Conservation (phyloP, 2,888 invertebrate genomes). For the Pristionchus exspectatus region DNA sequence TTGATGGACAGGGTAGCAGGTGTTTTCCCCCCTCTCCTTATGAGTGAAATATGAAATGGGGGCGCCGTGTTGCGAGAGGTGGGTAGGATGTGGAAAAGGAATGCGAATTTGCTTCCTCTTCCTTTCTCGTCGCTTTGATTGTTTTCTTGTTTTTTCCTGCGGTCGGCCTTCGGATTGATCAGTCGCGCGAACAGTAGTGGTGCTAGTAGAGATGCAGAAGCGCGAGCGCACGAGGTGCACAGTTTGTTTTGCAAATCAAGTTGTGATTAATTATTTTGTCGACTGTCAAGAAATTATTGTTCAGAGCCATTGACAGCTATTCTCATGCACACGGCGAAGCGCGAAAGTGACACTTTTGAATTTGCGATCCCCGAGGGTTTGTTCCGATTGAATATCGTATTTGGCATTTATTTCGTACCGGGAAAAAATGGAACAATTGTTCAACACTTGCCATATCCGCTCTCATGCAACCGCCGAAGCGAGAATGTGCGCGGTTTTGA, state of each 20-base stretch:
- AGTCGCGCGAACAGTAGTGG: not conserved
- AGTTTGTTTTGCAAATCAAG: no score
- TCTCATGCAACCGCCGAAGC: no score
- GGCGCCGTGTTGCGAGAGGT: not conserved
- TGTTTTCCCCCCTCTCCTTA: not conserved
- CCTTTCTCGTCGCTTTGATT: not conserved
- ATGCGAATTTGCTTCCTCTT: no score
- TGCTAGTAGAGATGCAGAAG: not conserved
- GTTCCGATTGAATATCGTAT: not conserved
- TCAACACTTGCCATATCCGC: no score
- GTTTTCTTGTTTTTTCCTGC: not conserved
- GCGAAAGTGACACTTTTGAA: not conserved
- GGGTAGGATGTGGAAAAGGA: not conserved
- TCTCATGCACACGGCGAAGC: no score
- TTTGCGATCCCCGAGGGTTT: not conserved
- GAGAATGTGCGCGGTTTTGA: no score
- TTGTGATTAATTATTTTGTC: no score
- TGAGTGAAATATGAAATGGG: not conserved
- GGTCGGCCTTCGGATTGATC: not conserved
- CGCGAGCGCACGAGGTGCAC: not conserved
- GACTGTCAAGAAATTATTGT: no score
- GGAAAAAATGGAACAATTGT: no score
- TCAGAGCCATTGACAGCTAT: no score
- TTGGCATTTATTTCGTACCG: no score
- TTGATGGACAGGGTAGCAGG: not conserved